Percentiles rank a stretch among this genome's conserved stretches.
Conservation (phyloP, 2,797 vertebrate genomes). For the Pelobates cultripes region DNA sequence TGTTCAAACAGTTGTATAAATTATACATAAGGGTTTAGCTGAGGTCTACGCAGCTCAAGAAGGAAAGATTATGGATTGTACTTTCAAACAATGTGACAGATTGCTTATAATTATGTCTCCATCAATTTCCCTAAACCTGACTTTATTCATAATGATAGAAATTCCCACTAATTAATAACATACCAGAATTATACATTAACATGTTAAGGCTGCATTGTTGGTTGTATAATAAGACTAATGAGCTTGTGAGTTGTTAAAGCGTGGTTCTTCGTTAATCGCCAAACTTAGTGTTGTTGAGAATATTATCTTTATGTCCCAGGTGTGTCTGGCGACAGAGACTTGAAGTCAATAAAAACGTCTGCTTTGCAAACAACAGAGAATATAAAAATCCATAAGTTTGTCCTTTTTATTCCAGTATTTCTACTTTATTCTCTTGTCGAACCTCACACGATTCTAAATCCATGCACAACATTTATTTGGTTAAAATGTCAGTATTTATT, state of each 20-base stretch:
- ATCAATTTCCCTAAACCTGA: conserved; percentile 25
- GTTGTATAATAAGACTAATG: conserved; percentile 29
- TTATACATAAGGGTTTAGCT: conserved; percentile 35
- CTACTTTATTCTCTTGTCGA: too few relatives aligned
- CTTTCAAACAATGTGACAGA: conserved; percentile 29
- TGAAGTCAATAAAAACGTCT: background rate
- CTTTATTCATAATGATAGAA: conserved; percentile 30
- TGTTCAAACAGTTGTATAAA: conserved; percentile 38
- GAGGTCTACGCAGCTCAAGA: conserved; percentile 33
- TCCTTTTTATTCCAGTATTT: too few relatives aligned
- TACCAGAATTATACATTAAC: conserved; percentile 39
- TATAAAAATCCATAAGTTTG: background rate
- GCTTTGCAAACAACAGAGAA: background rate
- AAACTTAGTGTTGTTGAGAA: conserved; percentile 8
- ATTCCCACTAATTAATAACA: conserved; percentile 41
- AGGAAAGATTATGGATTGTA: conserved; percentile 14
- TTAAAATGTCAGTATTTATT: too few relatives aligned
- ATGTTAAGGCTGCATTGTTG: background rate
- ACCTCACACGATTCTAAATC: too few relatives aligned
- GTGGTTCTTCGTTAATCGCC: conserved; percentile 17
- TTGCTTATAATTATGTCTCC: conserved; percentile 24
- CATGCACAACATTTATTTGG: too few relatives aligned
- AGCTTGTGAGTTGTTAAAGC: conserved; percentile 28
- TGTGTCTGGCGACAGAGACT: background rate
- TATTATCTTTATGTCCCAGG: conserved; percentile 36